Percentiles rank a stretch among this genome's conserved stretches.
Evolutionary conservation across 2,113 vertebrate species (phyloP).

Genomic region (Eublepharis macularius): DNA sequence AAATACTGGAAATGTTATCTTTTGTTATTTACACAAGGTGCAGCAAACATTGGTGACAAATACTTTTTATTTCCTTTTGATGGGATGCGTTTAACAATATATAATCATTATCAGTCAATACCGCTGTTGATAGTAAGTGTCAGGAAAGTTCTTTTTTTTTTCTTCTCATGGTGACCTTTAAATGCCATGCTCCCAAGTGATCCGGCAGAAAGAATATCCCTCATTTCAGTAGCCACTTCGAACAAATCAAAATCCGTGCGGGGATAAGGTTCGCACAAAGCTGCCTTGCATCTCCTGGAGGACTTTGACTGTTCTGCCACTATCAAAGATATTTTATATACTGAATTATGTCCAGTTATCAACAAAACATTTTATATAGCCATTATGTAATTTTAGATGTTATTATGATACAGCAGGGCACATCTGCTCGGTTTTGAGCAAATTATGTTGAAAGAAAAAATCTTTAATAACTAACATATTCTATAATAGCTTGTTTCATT

Average conservation of each 20-base stretch:
- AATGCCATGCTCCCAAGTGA: slow-evolving; percentile 66
- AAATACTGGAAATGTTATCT: slow-evolving; percentile 73
- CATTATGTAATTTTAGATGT: background rate
- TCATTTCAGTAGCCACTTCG: slow-evolving; percentile 50
- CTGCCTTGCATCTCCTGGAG: slow-evolving; percentile 26
- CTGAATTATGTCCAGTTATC: slow-evolving; percentile 42
- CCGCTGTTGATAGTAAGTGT: slow-evolving; percentile 54
- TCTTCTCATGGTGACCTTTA: slow-evolving; percentile 75
- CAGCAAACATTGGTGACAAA: slow-evolving; percentile 69
- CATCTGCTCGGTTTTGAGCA: background rate
- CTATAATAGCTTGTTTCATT: background rate
- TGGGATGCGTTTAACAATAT: slow-evolving; percentile 63
- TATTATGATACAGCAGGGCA: background rate
- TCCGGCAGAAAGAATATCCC: slow-evolving; percentile 49
- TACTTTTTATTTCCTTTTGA: slow-evolving; percentile 68
- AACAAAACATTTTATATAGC: background rate
- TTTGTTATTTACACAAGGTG: slow-evolving; percentile 62
- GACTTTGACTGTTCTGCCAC: background rate
- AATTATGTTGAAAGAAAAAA: background rate
- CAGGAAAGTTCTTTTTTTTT: slow-evolving; percentile 52
- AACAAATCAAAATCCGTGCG: slow-evolving; percentile 45
- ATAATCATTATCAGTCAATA: slow-evolving; percentile 64
- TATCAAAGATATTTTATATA: slow-evolving; percentile 30
- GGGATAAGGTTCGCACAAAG: slow-evolving; percentile 22
- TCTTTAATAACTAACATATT: background rate